Evolutionary conservation across 2,888 invertebrate genomes (phyloP), one percentile per base, ranked within the genome.

Genomic region (Aporophyla nigra): DNA sequence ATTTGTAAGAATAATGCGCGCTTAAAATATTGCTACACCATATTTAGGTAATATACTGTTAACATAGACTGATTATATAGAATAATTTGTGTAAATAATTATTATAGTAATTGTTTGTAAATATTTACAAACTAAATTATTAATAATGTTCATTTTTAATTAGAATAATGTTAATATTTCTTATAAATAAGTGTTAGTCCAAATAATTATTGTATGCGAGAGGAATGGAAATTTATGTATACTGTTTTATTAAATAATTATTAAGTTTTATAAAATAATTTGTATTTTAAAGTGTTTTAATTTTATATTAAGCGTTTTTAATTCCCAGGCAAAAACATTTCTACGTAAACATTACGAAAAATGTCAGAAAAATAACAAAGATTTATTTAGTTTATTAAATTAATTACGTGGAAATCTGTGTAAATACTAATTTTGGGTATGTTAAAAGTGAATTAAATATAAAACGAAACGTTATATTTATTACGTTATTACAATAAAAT

Each of bases 11-110:
- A 79, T 79, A 77, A 87, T 83, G 54, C 62, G 33, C 76, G 68
- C 27, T 82, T 72, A 58, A 58, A 71, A 82, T 67, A 72, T 46
- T 61, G 71, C 56, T 46, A 4, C 74, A 67, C 65, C 58, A 66
- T 54, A 74, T 82, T 86, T 86, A 87, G 76, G 53, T 75, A 72
- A 77, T 82, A 90, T 92, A 92, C 82, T 92, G 90, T 94, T 95
- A 93, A 92, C 86, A 95, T 95, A 95, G 95, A 95, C 95, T 95
- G 95, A 95, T 93, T 94, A 92, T 88, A 90, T 93, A 94, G 91
- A 90, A 89, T 92, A 92, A 91, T 91, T 87, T 85, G 89, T 87
- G 88, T 86, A 86, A 86, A 86, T 81, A 87, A 88, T 74, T 75
- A 76, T 69, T n/a, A 75, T 74, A 82, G 63, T 74, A 63, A 83